Conservation (phyloP, 2,113 vertebrate species). For the Ceuthmochares aereus region DNA sequence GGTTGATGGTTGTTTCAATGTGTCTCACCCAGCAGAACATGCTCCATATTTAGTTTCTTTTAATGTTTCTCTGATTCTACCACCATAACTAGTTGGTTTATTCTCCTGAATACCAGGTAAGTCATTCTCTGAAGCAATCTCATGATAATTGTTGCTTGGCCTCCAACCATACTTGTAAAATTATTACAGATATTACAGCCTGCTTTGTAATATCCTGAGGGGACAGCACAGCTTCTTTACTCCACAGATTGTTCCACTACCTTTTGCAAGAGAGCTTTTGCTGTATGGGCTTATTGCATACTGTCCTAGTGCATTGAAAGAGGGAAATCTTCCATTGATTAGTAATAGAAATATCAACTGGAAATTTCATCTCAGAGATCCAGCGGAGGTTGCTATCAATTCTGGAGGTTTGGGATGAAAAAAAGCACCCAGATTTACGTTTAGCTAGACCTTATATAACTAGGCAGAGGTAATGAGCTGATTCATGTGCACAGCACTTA, state of each 20-base stretch:
- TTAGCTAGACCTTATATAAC: neutral
- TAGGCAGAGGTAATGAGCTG: slow-evolving; percentile 18
- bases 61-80: neutral
- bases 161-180: neutral
- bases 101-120: neutral
- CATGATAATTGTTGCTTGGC: neutral
- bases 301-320: neutral
- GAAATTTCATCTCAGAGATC: neutral
- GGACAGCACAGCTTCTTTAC: neutral
- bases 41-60: neutral
- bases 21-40: neutral
- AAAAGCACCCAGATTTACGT: neutral
- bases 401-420: neutral
- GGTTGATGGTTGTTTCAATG: neutral
- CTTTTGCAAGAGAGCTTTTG: neutral
- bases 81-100: neutral
- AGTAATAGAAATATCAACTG: neutral
- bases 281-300: neutral
- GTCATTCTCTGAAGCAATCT: neutral
- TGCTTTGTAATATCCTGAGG: neutral
- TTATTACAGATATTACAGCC: neutral
- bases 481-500: neutral
- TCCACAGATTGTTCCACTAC: neutral
- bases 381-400: neutral
- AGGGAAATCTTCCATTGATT: neutral